A percentile compares a stretch with the other conserved stretches of the same genome.
Conservation (phyloP, 2,888 invertebrate species). For the Gymnocheta viridis region DNA sequence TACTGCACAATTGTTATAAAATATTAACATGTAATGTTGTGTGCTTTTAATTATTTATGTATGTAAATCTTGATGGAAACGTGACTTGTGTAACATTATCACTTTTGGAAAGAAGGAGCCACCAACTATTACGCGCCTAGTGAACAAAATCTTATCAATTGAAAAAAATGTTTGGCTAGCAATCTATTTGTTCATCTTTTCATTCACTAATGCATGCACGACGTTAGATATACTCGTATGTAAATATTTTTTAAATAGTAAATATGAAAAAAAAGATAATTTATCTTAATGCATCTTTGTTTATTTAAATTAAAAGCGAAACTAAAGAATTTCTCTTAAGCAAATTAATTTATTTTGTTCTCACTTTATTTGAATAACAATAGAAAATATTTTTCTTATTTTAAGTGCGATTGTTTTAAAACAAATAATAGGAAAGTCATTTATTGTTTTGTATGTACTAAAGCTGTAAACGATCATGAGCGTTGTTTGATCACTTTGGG, state of each 20-base stretch:
- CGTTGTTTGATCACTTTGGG: not conserved
- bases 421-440: not conserved
- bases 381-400: not conserved
- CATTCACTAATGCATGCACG: not conserved
- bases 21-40: not conserved
- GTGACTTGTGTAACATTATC: slow-evolving; percentile 36
- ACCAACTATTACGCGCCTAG: not conserved
- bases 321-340: not conserved
- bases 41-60: slow-evolving; percentile 29
- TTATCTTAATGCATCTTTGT: not conserved
- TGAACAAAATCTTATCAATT: slow-evolving; percentile 27
- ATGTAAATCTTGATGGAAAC: slow-evolving; percentile 34
- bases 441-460: not conserved
- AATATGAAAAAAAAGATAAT: not conserved
- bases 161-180: not conserved
- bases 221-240: too few relatives aligned
- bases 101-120: not conserved
- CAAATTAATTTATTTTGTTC: not conserved
- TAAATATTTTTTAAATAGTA: slow-evolving; percentile 9
- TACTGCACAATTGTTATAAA: not conserved
- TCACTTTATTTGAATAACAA: not conserved
- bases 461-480: too few relatives aligned
- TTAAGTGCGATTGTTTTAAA: not conserved
- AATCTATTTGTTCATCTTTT: not conserved
- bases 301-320: slow-evolving; percentile 5